A percentile compares a stretch with the other conserved stretches of the same genome.
Evolutionary conservation across 2,113 vertebrate species (phyloP).

Genomic region (Lonchura striata): DNA sequence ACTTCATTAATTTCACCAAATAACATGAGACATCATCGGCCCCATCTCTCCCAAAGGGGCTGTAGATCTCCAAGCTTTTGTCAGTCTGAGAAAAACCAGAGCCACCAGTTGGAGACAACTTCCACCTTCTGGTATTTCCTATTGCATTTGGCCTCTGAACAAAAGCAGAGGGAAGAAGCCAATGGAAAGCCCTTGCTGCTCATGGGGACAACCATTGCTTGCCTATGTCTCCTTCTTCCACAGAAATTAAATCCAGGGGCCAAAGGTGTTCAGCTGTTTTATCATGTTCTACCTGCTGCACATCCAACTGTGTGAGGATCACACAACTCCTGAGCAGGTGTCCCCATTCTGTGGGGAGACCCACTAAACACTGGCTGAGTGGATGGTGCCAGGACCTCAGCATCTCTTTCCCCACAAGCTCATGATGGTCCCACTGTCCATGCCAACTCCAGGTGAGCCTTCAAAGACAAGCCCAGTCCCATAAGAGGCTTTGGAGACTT

Average conservation of each 20-base stretch:
- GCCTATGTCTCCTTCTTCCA: neutral
- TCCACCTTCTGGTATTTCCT: neutral
- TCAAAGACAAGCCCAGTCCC: neutral
- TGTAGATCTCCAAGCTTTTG: neutral
- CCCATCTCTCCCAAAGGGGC: neutral
- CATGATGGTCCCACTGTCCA: neutral
- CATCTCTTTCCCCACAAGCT: neutral
- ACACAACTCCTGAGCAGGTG: neutral
- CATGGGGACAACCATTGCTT: neutral
- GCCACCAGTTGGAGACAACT: neutral
- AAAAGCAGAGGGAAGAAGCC: neutral
- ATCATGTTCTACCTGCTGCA: neutral
- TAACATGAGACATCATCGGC: neutral
- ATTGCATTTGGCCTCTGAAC: neutral
- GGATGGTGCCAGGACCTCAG: neutral
- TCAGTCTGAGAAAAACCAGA: neutral
- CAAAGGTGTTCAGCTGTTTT: neutral
- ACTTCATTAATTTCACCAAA: slow-evolving; percentile 21
- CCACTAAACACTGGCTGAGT: neutral
- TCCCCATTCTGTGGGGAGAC: neutral
- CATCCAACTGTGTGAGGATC: neutral
- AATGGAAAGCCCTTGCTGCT: neutral
- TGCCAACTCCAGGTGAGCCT: neutral
- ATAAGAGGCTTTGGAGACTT: neutral
- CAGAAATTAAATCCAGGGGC: neutral